Conservation (phyloP, 1,140 invertebrate species). For the Drosophila orena region DNA sequence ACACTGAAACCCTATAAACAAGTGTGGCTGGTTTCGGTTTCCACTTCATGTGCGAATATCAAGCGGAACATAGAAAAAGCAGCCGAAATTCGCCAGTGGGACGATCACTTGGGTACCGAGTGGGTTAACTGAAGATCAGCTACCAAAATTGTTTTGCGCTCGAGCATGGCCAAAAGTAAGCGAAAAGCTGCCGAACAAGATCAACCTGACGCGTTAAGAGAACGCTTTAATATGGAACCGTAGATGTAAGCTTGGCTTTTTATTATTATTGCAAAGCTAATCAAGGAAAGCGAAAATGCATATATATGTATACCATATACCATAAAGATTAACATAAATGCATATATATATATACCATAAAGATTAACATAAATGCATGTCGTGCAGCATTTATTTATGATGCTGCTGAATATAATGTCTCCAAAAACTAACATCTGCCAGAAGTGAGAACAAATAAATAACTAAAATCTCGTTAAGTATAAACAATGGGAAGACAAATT, state of each 20-base stretch:
- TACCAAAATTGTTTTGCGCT: not conserved
- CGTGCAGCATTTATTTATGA: not conserved
- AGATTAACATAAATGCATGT: no score
- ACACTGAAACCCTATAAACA: constrained; percentile 56
- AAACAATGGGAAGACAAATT: constrained; percentile 19
- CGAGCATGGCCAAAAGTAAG: not conserved
- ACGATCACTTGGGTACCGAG: constrained; percentile 3
- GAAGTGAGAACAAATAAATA: not conserved
- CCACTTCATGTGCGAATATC: constrained; percentile 15
- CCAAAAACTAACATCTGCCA: no score
- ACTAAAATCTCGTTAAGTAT: not conserved
- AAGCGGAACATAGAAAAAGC: constrained; percentile 13
- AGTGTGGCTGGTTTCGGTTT: constrained; percentile 62
- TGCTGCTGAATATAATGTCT: no score
- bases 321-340: no score
- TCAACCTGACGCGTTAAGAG: not conserved
- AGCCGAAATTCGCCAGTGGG: constrained; percentile 21
- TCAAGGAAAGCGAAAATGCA: no score
- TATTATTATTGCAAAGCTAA: no score
- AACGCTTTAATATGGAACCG: no score
- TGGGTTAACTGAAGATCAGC: not conserved
- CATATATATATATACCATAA: no score
- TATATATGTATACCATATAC: no score
- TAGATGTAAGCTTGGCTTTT: no score
- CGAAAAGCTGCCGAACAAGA: constrained; percentile 8